Conservation (phyloP, 35 echinoderm and acorn worm genomes). For the Strongylocentrotus purpuratus region DNA sequence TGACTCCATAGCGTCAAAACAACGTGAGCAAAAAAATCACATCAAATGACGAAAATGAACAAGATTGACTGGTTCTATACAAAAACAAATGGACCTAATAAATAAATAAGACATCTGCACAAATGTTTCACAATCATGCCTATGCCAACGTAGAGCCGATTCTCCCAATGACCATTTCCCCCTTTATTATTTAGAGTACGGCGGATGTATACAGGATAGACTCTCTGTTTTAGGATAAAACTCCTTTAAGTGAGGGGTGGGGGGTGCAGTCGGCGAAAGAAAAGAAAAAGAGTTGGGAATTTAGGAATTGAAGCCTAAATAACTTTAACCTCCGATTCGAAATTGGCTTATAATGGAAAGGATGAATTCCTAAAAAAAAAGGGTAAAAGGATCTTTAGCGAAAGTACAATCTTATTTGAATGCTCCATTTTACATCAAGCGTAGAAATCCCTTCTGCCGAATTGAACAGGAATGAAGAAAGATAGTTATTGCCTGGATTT, state of each 20-base stretch:
- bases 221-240: not conserved
- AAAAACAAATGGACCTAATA: conserved; percentile 39
- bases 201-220: not conserved
- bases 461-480: conserved; percentile 23
- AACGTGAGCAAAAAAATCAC: not conserved
- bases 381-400: not conserved
- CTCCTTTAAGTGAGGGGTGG: not conserved
- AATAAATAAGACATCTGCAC: conserved; percentile 28
- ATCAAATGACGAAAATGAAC: not conserved
- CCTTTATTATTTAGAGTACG: not conserved
- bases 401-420: not conserved
- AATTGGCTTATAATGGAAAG: conserved; percentile 31
- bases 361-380: not conserved
- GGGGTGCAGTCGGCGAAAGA: not conserved
- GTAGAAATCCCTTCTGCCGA: not conserved
- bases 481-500: conserved; percentile 22
- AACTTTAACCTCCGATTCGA: conserved; percentile 13
- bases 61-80: conserved; percentile 6
- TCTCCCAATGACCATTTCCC: not conserved
- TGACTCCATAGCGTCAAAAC: not conserved
- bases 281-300: not conserved
- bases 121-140: not conserved
- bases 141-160: not conserved
- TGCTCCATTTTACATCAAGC: not conserved
- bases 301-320: conserved; percentile 20